Conservation (phyloP, 2,113 vertebrate genomes). For the Dasypus novemcinctus region DNA sequence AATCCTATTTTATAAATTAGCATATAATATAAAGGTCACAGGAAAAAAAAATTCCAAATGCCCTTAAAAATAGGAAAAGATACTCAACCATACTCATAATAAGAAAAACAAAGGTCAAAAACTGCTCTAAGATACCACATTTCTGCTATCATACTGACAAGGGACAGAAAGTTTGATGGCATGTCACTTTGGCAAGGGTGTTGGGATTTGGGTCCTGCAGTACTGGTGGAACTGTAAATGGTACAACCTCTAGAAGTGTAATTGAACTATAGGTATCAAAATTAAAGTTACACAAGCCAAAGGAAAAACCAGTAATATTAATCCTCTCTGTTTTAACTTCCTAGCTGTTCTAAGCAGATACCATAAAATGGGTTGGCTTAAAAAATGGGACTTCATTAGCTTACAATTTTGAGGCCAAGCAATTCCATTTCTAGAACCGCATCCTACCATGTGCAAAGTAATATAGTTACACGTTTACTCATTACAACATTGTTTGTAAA, state of each 20-base stretch:
- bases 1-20: not conserved
- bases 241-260: not conserved
- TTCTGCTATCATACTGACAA: not conserved
- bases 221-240: not conserved
- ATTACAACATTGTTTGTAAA: not conserved
- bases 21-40: not conserved
- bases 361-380: no score
- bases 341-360: no score
- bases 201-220: not conserved
- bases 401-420: not conserved
- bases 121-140: not conserved
- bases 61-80: not conserved
- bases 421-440: not conserved
- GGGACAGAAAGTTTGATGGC: not conserved
- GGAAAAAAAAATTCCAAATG: not conserved
- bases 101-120: not conserved
- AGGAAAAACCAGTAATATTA: no score
- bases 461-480: not conserved
- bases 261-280: not conserved
- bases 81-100: not conserved
- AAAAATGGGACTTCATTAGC: no score
- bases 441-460: not conserved
- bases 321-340: no score
- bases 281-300: not conserved
- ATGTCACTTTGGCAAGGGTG: not conserved